These are phyloP conservation scores for Phainopepla nitens DNA, from an alignment of 2,113 vertebrate genomes.

Conservation along the genomic window DNA sequence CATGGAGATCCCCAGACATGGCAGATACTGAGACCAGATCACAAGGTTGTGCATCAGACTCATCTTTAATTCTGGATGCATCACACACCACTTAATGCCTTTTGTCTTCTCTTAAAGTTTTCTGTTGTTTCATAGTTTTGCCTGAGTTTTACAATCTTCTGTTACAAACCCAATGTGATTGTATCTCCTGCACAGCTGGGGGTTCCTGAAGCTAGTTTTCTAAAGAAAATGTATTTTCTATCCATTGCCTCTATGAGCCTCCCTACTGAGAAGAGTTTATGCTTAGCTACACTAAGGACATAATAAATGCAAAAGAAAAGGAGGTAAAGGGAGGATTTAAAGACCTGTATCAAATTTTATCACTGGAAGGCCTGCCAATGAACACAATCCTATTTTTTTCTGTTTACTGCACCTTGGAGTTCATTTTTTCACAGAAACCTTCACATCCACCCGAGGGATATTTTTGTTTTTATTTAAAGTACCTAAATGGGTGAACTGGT, in stretches of 20 bases:
- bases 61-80: neutral
- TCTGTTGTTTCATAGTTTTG: neutral
- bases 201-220: slow-evolving; percentile 11
- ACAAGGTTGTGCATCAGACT: neutral
- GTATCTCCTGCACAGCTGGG: slow-evolving; percentile 48
- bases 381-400: neutral
- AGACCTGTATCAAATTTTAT: neutral
- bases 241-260: slow-evolving; percentile 6
- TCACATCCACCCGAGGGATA: neutral
- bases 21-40: neutral
- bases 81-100: neutral
- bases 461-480: neutral
- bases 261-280: slow-evolving; percentile 44
- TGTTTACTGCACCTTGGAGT: neutral
- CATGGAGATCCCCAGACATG: fast-evolving
- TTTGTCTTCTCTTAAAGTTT: neutral
- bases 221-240: slow-evolving; percentile 49
- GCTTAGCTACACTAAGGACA: slow-evolving; percentile 31
- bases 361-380: neutral
- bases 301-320: slow-evolving; percentile 17
- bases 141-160: neutral
- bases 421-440: neutral
- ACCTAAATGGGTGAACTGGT: slow-evolving; percentile 31
- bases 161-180: neutral
- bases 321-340: neutral